These are phyloP conservation scores for Coronaproctus castanopsis DNA, from an alignment of 2,888 invertebrate genomes.

Conservation along the genomic window DNA sequence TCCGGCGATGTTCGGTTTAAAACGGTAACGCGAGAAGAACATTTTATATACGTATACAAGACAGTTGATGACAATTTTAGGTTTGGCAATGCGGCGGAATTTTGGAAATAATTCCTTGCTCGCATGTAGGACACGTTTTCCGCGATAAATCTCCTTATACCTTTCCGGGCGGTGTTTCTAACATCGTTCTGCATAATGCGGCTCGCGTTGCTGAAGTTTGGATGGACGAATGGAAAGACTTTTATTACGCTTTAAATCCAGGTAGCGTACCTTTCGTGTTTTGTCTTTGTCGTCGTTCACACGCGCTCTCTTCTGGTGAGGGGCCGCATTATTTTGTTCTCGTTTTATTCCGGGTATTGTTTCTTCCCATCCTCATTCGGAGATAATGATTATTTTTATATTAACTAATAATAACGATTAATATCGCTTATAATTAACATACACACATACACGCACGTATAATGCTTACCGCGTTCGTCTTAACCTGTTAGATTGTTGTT, in stretches of 20 bases:
- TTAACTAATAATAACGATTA: no score
- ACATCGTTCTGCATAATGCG: constrained; percentile 93
- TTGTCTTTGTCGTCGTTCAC: constrained; percentile 27
- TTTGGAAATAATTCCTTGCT: constrained; percentile 87
- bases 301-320: background rate
- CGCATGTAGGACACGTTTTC: constrained; percentile 93
- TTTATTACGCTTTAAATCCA: constrained; percentile 98
- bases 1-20: no score
- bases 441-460: no score
- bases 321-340: no score
- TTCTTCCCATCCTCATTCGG: no score
- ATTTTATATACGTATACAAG: no score
- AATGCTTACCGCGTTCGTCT: no score
- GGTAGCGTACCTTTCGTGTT: constrained; percentile 47
- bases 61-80: constrained; percentile 33
- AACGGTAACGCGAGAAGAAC: no score
- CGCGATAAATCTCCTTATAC: constrained; percentile 95
- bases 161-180: constrained; percentile 95
- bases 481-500: no score
- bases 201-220: constrained; percentile 97
- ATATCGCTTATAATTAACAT: no score
- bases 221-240: constrained; percentile 99
- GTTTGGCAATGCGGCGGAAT: constrained; percentile 94
- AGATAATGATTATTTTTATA: no score
- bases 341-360: no score